These are phyloP conservation scores for Gallinago solitaria DNA, from an alignment of 2,797 vertebrate genomes.

Conservation along the genomic window DNA sequence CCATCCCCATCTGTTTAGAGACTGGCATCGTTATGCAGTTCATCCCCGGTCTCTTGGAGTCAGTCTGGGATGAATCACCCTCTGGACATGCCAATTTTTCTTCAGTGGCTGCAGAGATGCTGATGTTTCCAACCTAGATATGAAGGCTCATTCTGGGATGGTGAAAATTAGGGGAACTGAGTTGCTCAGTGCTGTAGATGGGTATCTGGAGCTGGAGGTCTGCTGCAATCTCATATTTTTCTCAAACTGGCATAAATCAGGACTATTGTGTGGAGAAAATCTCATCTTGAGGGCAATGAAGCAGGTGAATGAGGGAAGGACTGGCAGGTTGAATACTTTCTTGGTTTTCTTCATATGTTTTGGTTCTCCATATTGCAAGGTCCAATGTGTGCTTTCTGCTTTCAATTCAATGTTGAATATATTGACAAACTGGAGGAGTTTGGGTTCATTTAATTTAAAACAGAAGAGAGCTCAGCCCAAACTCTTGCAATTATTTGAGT, in stretches of 20 bases:
- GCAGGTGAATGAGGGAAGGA: background rate
- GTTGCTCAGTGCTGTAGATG: accelerated
- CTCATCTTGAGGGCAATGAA: background rate
- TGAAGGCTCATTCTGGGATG: background rate
- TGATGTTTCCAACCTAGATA: background rate
- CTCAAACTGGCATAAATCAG: background rate
- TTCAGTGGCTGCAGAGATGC: background rate
- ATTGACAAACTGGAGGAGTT: background rate
- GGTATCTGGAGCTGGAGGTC: background rate
- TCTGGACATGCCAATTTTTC: background rate
- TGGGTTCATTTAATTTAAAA: background rate
- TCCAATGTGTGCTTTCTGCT: background rate
- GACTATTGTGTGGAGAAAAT: accelerated
- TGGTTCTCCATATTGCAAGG: accelerated
- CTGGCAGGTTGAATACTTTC: background rate
- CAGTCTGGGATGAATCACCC: background rate
- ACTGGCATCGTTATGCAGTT: accelerated
- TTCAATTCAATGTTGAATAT: background rate
- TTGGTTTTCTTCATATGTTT: background rate
- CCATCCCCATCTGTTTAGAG: background rate
- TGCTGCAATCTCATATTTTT: accelerated
- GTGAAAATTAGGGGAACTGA: background rate
- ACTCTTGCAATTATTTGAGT: background rate
- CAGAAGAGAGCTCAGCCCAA: background rate
- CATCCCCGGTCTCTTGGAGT: background rate